These are phyloP conservation scores for Thripadectes ignobilis DNA, from an alignment of 2,797 vertebrate genomes.

Conservation along the genomic window DNA sequence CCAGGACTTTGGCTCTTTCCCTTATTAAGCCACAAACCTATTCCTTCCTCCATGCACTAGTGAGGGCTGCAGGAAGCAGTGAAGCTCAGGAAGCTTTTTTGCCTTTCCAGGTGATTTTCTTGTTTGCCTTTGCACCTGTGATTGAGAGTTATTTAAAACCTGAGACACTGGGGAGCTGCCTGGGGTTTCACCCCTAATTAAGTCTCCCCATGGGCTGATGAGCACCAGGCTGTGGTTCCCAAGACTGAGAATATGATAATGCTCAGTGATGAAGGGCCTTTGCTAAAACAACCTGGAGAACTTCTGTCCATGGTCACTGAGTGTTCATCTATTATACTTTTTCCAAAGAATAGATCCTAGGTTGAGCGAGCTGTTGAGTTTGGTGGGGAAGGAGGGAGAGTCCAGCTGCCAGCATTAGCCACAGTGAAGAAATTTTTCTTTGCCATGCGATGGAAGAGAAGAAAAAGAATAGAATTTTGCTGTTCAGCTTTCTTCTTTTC, in stretches of 20 bases:
- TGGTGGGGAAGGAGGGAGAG: neutral
- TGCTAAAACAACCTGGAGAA: neutral
- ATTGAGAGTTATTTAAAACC: neutral
- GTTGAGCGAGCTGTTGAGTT: neutral
- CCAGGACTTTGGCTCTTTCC: slow-evolving; percentile 36
- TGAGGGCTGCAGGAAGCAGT: neutral
- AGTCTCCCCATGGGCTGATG: neutral
- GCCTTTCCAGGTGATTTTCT: neutral
- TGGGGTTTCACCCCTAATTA: neutral
- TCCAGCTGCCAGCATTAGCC: neutral
- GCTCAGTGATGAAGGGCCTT: neutral
- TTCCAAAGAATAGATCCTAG: neutral
- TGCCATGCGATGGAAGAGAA: neutral
- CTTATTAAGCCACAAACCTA: neutral
- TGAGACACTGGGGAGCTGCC: neutral
- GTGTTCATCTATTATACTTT: neutral
- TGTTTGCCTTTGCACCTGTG: neutral
- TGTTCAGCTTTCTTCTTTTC: neutral
- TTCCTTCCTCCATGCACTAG: neutral
- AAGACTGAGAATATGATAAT: neutral
- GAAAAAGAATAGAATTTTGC: neutral
- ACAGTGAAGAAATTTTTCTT: neutral
- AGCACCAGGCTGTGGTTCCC: neutral
- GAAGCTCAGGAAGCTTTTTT: neutral
- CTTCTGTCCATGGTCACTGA: neutral